Evolutionary conservation across 2,888 invertebrate genomes (phyloP), one percentile per base, ranked within the genome.

Genomic region (Isotomurus palustris): DNA sequence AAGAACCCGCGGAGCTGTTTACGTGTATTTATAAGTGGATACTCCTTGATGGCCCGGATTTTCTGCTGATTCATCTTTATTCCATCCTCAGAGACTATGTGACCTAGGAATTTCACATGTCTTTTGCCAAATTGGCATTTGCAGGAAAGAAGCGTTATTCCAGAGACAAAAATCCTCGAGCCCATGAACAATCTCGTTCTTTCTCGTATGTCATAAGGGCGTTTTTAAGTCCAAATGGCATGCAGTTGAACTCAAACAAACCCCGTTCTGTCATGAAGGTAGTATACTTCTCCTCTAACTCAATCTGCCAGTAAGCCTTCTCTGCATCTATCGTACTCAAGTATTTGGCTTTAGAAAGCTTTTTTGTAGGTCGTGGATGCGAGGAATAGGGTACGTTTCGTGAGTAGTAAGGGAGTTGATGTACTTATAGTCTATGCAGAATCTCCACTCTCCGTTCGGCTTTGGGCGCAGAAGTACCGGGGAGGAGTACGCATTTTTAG

Each of bases 1-100:
- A 64, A 21, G 32, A 64, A 66, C 25, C 49, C 38, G 27, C 52
- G 51, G 14, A 62, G 36, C 1, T 53, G 41, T 47, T 57, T 59
- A 4, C 55, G 24, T 19, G 47, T 53, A n/a, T n/a, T n/a, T n/a
- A n/a, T n/a, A n/a, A n/a, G n/a, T n/a, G n/a, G n/a, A n/a, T n/a
- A n/a, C n/a, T n/a, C n/a, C n/a, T n/a, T n/a, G n/a, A n/a, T n/a
- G n/a, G n/a, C n/a, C n/a, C n/a, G n/a, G n/a, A n/a, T n/a, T n/a
- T n/a, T n/a, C n/a, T n/a, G n/a, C n/a, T n/a, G n/a, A n/a, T n/a
- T n/a, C n/a, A n/a, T n/a, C n/a, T n/a, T n/a, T n/a, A n/a, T n/a
- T n/a, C n/a, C n/a, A n/a, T n/a, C n/a, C n/a, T n/a, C n/a, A n/a
- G n/a, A n/a, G n/a, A n/a, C n/a, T n/a, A n/a, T n/a, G n/a, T n/a